Conservation (phyloP, 1,140 invertebrate species). For the Eumaeus atala region DNA sequence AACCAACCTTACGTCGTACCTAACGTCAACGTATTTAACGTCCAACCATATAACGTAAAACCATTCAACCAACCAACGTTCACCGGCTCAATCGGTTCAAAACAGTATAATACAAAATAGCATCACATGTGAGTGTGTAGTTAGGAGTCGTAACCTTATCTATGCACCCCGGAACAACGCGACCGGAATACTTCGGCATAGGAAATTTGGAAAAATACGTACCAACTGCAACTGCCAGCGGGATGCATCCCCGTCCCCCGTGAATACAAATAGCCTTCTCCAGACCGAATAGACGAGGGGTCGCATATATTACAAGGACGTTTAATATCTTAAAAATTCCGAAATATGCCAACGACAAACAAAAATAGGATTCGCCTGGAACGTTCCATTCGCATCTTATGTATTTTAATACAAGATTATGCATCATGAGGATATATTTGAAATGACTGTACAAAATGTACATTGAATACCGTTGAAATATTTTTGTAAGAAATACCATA, state of each 20-base stretch:
- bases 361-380: slow-evolving; percentile 28
- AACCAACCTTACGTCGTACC: too few relatives aligned
- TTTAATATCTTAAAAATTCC: slow-evolving; percentile 64
- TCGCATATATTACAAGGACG: slow-evolving; percentile 49
- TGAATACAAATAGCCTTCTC: slow-evolving; percentile 61
- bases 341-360: slow-evolving; percentile 32
- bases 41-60: too few relatives aligned
- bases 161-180: slow-evolving; percentile 28
- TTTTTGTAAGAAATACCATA: too few relatives aligned
- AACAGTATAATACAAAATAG: not conserved
- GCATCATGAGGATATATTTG: too few relatives aligned
- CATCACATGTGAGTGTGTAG: slow-evolving; percentile 10
- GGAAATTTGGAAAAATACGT: slow-evolving; percentile 46
- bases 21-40: too few relatives aligned
- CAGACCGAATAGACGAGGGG: slow-evolving; percentile 46
- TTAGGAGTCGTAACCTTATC: slow-evolving; percentile 25
- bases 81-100: too few relatives aligned
- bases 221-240: slow-evolving; percentile 33
- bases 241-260: slow-evolving; percentile 27
- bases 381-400: slow-evolving; percentile 5
- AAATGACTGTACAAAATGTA: too few relatives aligned
- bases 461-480: too few relatives aligned
- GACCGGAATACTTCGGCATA: slow-evolving; percentile 42
- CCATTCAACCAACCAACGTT: too few relatives aligned
- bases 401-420: slow-evolving; percentile 6